Evolutionary conservation across 2,113 vertebrate genomes (phyloP).

Genomic region (Delphinus delphis): DNA sequence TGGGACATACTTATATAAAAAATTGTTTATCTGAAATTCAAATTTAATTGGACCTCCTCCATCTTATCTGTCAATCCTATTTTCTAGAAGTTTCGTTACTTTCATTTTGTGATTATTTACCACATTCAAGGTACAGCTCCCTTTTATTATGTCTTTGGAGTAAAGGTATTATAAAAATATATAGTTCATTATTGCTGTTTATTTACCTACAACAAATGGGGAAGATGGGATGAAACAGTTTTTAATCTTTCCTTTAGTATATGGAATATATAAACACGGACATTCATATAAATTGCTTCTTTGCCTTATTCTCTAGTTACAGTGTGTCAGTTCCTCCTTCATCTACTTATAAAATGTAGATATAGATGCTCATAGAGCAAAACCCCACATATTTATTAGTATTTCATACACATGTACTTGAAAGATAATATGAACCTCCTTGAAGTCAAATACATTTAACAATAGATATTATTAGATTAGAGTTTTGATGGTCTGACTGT

Average conservation of each 20-base stretch:
- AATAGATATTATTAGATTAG: background rate
- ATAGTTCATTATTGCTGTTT: background rate
- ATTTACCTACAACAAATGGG: background rate
- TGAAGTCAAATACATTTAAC: background rate
- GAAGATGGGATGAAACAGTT: background rate
- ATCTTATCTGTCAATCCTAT: background rate
- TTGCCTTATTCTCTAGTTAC: background rate
- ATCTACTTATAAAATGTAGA: background rate
- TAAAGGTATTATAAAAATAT: background rate
- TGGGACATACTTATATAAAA: background rate
- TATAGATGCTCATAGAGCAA: background rate
- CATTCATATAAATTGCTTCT: background rate
- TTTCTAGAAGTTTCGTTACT: background rate
- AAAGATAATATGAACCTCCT: background rate
- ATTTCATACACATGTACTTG: background rate
- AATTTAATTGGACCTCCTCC: background rate
- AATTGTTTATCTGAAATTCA: constrained; percentile 10
- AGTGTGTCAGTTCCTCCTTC: background rate
- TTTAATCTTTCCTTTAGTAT: background rate
- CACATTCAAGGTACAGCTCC: background rate
- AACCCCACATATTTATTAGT: background rate
- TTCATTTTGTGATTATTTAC: background rate
- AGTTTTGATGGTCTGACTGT: background rate
- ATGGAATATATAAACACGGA: background rate
- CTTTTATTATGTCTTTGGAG: background rate